These are phyloP conservation scores for Erebia epiphron DNA, from an alignment of 2,888 invertebrate species.

Conservation along the genomic window DNA sequence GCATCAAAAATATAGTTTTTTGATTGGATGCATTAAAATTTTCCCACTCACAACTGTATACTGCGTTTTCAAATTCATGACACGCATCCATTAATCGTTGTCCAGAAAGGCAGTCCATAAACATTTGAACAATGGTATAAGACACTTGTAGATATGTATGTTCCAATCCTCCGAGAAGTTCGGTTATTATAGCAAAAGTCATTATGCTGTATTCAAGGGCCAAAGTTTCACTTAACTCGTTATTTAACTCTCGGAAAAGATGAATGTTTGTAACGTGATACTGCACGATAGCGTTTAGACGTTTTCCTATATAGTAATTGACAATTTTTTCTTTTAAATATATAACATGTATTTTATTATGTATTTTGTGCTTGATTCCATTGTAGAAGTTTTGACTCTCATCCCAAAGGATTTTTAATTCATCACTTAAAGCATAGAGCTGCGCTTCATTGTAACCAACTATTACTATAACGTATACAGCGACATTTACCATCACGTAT, in stretches of 20 bases:
- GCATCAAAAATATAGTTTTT: conserved; percentile 56
- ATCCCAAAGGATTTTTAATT: conserved; percentile 52
- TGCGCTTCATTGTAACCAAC: conserved; percentile 60
- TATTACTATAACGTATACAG: conserved; percentile 52
- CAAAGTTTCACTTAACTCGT: conserved; percentile 50
- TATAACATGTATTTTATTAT: conserved; percentile 11
- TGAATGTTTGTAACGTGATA: conserved; percentile 50
- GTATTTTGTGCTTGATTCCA: conserved; percentile 19
- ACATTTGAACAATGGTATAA: conserved; percentile 54
- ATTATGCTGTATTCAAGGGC: conserved; percentile 55
- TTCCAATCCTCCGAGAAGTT: conserved; percentile 60
- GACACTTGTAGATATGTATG: conserved; percentile 58
- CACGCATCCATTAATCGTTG: conserved; percentile 61
- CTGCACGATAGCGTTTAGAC: conserved; percentile 48
- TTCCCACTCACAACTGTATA: conserved; percentile 64
- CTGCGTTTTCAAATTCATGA: conserved; percentile 51
- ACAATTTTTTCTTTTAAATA: conserved; percentile 37
- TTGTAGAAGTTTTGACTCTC: conserved; percentile 47
- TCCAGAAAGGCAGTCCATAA: conserved; percentile 60
- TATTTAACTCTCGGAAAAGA: conserved; percentile 49
- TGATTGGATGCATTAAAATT: conserved; percentile 56
- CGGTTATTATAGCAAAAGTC: conserved; percentile 53
- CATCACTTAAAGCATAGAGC: conserved; percentile 55
- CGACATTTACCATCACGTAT: conserved; percentile 51
- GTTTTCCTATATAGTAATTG: conserved; percentile 48